These are phyloP conservation scores for Taenioides sp. DNA, from an alignment of 2,797 vertebrate species.

Conservation along the genomic window DNA sequence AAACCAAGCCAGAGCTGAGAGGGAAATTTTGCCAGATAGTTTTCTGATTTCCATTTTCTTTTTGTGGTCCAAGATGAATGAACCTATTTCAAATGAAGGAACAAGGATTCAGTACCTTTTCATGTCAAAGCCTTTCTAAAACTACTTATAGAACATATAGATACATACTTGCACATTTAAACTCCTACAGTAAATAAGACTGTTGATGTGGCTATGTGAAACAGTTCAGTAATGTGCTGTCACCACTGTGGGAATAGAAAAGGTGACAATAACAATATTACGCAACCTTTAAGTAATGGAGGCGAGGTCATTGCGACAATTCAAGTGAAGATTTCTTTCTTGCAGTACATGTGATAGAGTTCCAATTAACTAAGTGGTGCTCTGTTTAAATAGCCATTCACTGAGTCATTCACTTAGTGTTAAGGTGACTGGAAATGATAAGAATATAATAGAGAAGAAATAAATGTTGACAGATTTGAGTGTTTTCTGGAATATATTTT, in stretches of 20 bases:
- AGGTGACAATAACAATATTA: slow-evolving; percentile 10
- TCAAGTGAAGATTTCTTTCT: neutral
- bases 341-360: neutral
- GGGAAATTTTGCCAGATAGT: slow-evolving; percentile 20
- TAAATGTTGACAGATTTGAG: no score
- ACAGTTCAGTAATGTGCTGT: slow-evolving; percentile 11
- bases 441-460: no score
- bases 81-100: slow-evolving; percentile 29
- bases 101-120: slow-evolving; percentile 1
- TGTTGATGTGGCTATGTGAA: slow-evolving; percentile 11
- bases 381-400: neutral
- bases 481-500: no score
- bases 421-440: neutral
- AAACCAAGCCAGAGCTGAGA: slow-evolving; percentile 17
- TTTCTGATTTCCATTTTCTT: slow-evolving; percentile 34
- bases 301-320: neutral
- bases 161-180: slow-evolving; percentile 38
- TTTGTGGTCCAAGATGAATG: slow-evolving; percentile 19
- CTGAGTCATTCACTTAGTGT: neutral
- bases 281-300: neutral
- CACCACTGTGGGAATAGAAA: slow-evolving; percentile 5
- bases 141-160: slow-evolving; percentile 30
- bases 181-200: neutral
- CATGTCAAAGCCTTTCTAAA: slow-evolving; percentile 23
- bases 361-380: neutral